These are phyloP conservation scores for Dendrolimus punctatus DNA, from an alignment of 1,140 invertebrate species.

Conservation along the genomic window DNA sequence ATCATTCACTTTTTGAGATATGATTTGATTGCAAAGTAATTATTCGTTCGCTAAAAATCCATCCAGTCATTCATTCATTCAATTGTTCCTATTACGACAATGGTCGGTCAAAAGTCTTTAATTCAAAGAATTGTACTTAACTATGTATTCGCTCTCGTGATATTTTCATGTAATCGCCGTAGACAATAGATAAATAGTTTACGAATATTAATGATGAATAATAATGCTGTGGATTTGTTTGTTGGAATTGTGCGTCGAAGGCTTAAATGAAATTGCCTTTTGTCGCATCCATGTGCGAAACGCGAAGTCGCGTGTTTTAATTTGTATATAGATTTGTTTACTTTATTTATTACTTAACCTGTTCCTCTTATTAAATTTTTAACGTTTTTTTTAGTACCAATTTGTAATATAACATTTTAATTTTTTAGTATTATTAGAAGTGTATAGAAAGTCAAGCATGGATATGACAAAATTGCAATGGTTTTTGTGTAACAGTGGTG, in stretches of 20 bases:
- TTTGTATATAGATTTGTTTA: slow-evolving; percentile 49
- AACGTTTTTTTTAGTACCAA: slow-evolving; percentile 17
- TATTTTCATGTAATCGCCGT: slow-evolving; percentile 58
- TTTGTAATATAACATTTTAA: slow-evolving; percentile 22
- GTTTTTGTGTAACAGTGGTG: slow-evolving; percentile 34
- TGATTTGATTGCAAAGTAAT: too few relatives aligned
- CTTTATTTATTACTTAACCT: slow-evolving; percentile 37
- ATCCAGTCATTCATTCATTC: too few relatives aligned
- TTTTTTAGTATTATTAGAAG: slow-evolving; percentile 16
- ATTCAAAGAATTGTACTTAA: slow-evolving; percentile 23
- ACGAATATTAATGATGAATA: not conserved
- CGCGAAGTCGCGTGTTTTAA: slow-evolving; percentile 13
- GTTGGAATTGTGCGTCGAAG: slow-evolving; percentile 42
- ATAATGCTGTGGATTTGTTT: slow-evolving; percentile 34
- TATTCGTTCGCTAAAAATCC: too few relatives aligned
- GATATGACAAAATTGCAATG: slow-evolving; percentile 36
- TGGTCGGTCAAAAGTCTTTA: too few relatives aligned
- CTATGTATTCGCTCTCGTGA: slow-evolving; percentile 62
- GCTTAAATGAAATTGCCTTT: slow-evolving; percentile 14
- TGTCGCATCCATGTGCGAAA: slow-evolving; percentile 33
- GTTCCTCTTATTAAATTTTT: slow-evolving; percentile 30
- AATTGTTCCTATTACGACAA: too few relatives aligned
- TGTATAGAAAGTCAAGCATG: slow-evolving; percentile 19
- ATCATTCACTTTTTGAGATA: too few relatives aligned
- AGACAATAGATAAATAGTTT: slow-evolving; percentile 13